These are phyloP conservation scores for Pseudococcus viburni DNA, from an alignment of 2,888 invertebrate genomes.

Conservation along the genomic window DNA sequence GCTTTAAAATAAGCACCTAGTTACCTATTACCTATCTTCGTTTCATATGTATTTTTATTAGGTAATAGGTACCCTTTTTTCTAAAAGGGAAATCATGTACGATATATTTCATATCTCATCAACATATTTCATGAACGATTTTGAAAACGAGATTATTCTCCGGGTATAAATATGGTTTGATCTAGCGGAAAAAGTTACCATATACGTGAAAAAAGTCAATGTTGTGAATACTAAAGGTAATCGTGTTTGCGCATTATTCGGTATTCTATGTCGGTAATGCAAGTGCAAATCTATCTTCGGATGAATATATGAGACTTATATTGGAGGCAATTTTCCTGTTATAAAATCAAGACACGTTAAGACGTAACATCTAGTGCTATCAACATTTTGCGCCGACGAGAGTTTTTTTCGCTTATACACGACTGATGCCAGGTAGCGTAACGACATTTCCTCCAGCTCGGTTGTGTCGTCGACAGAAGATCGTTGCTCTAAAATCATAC, in stretches of 20 bases:
- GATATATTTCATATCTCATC: slow-evolving; percentile 1
- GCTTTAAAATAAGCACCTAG: not conserved
- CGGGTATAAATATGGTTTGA: slow-evolving; percentile 27
- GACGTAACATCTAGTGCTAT: slow-evolving; percentile 39
- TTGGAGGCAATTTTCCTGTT: slow-evolving; percentile 52
- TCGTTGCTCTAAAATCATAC: not conserved
- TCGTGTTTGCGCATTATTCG: slow-evolving; percentile 48
- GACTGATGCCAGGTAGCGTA: slow-evolving; percentile 3
- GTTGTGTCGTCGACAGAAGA: not conserved
- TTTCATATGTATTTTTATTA: not conserved
- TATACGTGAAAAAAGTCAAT: slow-evolving; percentile 27
- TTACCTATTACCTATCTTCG: not conserved
- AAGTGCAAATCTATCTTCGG: slow-evolving; percentile 51
- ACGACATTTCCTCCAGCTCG: not conserved
- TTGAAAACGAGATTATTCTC: not conserved
- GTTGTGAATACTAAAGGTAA: slow-evolving; percentile 47
- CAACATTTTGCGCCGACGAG: slow-evolving; percentile 26
- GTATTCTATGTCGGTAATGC: slow-evolving; percentile 43
- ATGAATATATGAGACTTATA: slow-evolving; percentile 53
- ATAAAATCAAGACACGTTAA: slow-evolving; percentile 53
- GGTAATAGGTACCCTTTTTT: not conserved
- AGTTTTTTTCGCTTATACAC: not conserved
- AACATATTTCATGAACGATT: not conserved
- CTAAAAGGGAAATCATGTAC: not conserved
- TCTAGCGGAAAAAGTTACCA: slow-evolving; percentile 37